phyloP scores from a whole-genome alignment of 2,113 vertebrate genomes.

The Noctilio leporinus region DNA sequence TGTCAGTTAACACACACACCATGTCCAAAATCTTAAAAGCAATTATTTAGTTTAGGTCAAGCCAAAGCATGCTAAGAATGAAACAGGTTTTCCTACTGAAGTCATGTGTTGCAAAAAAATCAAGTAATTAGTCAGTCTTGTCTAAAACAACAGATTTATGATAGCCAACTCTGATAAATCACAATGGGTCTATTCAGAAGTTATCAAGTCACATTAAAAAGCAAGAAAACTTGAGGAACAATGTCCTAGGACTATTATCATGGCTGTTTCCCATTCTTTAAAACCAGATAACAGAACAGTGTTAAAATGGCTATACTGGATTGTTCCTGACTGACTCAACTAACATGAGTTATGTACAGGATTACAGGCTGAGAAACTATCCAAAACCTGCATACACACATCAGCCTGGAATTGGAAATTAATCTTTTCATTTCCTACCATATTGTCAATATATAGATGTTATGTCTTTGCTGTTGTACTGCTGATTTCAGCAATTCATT shows the following conservation, averaged over 20 bases:
- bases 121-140: background rate
- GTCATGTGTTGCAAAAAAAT: background rate
- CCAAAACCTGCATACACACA: background rate
- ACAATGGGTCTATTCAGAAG: background rate
- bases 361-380: background rate
- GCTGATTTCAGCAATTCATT: background rate
- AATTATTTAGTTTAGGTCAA: constrained; percentile 4
- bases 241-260: background rate
- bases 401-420: background rate
- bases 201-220: background rate
- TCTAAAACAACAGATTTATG: constrained; percentile 22
- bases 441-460: background rate
- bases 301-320: background rate
- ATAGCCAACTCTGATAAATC: constrained; percentile 16
- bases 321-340: background rate
- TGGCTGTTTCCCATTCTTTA: background rate
- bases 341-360: background rate
- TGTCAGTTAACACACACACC: background rate
- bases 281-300: background rate
- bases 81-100: constrained; percentile 27
- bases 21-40: constrained; percentile 26
- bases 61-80: background rate
- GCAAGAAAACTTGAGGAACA: background rate
- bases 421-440: background rate
- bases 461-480: background rate